These are phyloP conservation scores for Ibycter americanus DNA, from an alignment of 2,797 vertebrate species.

Conservation along the genomic window DNA sequence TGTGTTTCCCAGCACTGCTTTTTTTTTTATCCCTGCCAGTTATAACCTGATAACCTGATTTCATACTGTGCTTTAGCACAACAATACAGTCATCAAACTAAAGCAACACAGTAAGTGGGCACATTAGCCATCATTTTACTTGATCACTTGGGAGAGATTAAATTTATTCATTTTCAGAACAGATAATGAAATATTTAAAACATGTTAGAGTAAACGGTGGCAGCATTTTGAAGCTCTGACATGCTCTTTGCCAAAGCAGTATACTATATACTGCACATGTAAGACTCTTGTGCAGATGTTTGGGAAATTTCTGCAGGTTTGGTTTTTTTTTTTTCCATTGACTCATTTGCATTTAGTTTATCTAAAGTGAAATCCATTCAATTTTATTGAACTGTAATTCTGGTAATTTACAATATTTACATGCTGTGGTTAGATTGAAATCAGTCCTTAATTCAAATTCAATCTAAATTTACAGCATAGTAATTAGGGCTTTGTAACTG, in stretches of 20 bases:
- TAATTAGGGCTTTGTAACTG: constrained; percentile 86
- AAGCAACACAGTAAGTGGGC: constrained; percentile 79
- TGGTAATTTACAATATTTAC: constrained; percentile 85
- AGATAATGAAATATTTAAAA: constrained; percentile 83
- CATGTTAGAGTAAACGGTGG: constrained; percentile 61
- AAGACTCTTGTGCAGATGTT: constrained; percentile 55
- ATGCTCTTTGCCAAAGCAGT: constrained; percentile 39
- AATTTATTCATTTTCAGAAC: constrained; percentile 80
- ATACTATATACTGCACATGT: neutral
- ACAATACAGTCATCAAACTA: constrained; percentile 81
- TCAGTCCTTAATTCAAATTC: constrained; percentile 86
- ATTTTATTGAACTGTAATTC: constrained; percentile 84
- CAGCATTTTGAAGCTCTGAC: constrained; percentile 50
- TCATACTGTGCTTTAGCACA: constrained; percentile 79
- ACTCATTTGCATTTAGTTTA: constrained; percentile 79
- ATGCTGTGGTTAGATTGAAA: constrained; percentile 82
- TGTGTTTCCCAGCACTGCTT: constrained; percentile 60
- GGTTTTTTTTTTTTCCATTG: neutral
- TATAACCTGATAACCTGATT: constrained; percentile 80
- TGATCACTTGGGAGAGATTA: constrained; percentile 81
- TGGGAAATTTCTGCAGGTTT: constrained; percentile 53
- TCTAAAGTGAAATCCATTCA: constrained; percentile 82
- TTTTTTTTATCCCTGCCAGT: constrained; percentile 75
- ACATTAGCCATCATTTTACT: constrained; percentile 81
- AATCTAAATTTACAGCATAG: constrained; percentile 86